Base-by-base conservation (phyloP, 2,797 vertebrate genomes). In the Myotis vivesi region DNA sequence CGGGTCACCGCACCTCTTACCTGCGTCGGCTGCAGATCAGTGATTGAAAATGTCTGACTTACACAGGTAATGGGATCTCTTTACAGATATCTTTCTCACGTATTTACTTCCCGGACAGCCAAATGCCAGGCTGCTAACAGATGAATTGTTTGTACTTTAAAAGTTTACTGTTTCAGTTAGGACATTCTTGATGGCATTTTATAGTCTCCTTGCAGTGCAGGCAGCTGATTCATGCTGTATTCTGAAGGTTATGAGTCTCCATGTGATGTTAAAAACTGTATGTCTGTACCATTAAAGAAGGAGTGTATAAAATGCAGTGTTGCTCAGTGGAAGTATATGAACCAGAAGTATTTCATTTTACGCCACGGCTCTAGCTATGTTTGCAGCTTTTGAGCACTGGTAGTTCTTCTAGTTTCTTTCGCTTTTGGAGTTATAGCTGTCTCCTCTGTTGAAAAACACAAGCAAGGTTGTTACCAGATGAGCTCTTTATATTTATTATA, bases 141-240 rank as follows among this genome's bases (percentile, higher is more conserved):
- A 89, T 93, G 95, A 98, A 25, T 51, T 96, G 91, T 97, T 97
- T 93, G 95, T 97, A 97, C 96, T 97, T 95, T 97, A 97, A 94
- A 94, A 96, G 91, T 98, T 97, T 97, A 92, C 97, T 84, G 86
- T 62, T 96, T 20, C 23, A 89, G 93, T 69, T 97, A 87, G 95
- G 95, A 96, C 57, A 38, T 92, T 97, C 96, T 89, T 62, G 89
- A 97, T 97, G 86, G 7, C 79, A 72, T 97, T 97, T 95, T 84
- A 81, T 76, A 72, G 88, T 96, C 25, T 87, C 59, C 93, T 97
- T 97, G 85, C 68, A 51, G 80, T 44, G 59, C 25, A 87, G 49
- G 84, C 97, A 90, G 64, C 87, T 97, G 86, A 96, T 94, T 97
- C 36, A 30, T 96, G 79, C 73, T 8, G 53, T 80, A 91, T 97